Conservation (phyloP, 2,797 vertebrate species). For the Sebastes itinus region DNA sequence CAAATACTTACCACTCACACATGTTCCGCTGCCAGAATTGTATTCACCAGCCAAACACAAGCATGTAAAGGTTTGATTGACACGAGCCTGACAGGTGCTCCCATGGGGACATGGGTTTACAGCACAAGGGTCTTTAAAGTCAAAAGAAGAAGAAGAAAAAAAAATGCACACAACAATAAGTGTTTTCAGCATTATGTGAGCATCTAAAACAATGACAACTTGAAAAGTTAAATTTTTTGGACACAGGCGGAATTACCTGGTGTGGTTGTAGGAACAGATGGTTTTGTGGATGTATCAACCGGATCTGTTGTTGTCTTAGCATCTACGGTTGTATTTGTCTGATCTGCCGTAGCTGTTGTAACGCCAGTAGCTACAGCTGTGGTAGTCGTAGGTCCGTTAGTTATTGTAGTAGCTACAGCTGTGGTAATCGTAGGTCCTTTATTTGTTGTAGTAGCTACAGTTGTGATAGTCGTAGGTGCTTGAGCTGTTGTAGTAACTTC, state of each 20-base stretch:
- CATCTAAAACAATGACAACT: background rate
- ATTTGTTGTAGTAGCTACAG: no score
- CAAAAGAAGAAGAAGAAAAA: background rate
- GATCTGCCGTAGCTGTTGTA: background rate
- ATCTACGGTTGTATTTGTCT: background rate
- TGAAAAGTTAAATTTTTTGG: background rate
- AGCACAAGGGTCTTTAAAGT: conserved; percentile 38
- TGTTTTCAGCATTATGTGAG: background rate
- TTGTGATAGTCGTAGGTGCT: accelerated
- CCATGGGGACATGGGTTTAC: conserved; percentile 7
- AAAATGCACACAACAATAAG: background rate
- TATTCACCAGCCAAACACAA: conserved; percentile 54
- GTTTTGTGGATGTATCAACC: background rate
- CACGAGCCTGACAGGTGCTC: conserved; percentile 46
- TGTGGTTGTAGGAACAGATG: background rate
- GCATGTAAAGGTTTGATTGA: background rate
- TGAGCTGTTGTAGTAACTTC: no score
- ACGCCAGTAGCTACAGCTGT: background rate
- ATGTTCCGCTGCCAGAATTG: accelerated
- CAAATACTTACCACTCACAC: conserved; percentile 40
- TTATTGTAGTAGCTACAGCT: no score
- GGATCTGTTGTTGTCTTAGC: background rate
- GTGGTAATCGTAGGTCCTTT: no score
- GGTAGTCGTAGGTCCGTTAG: accelerated
- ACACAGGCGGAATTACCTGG: background rate